Evolutionary conservation across 2,888 invertebrate species (phyloP).

Genomic region (Temnothorax unifasciatus): DNA sequence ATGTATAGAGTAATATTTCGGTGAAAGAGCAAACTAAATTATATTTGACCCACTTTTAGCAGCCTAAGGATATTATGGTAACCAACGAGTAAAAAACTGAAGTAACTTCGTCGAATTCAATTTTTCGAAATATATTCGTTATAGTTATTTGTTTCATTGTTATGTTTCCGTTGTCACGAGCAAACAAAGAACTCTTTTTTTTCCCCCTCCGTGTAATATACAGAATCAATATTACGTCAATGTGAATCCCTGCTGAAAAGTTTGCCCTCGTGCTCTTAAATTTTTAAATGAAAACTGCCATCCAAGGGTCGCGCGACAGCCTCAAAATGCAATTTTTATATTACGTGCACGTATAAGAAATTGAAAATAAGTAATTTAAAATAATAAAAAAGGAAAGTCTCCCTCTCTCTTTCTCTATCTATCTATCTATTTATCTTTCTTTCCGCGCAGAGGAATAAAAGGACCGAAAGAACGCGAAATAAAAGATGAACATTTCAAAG

Average conservation of each 20-base stretch:
- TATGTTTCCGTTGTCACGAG: neutral
- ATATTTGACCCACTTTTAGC: slow-evolving; percentile 25
- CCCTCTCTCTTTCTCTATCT: neutral
- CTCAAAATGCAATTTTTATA: slow-evolving; percentile 35
- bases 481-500: slow-evolving; percentile 1
- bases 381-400: neutral
- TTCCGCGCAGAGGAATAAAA: neutral
- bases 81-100: neutral
- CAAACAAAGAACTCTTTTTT: neutral
- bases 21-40: slow-evolving; percentile 10
- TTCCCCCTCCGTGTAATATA: neutral
- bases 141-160: neutral
- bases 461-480: neutral
- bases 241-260: slow-evolving; percentile 34
- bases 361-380: slow-evolving; percentile 24
- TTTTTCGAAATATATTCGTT: neutral
- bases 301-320: neutral
- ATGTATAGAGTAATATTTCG: neutral
- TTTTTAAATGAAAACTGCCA: slow-evolving; percentile 25
- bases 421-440: too few species aligned
- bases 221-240: neutral
- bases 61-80: neutral
- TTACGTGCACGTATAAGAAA: neutral
- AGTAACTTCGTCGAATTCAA: slow-evolving; percentile 19
- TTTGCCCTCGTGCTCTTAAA: neutral